Evolutionary conservation across 2,888 invertebrate species (phyloP).

Genomic region (Protophormia terraenovae): DNA sequence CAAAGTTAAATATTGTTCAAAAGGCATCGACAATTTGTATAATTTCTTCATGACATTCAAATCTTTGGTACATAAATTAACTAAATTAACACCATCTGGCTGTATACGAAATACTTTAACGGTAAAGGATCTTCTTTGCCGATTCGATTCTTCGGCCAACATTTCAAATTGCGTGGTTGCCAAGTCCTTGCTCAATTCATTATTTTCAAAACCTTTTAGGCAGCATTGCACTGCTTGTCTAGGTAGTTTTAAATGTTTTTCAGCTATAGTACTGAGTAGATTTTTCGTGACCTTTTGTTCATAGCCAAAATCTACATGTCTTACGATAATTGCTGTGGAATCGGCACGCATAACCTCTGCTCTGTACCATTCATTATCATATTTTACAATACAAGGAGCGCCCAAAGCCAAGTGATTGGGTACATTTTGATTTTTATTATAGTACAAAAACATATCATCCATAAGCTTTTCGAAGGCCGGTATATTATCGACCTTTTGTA

Average conservation of each 20-base stretch:
- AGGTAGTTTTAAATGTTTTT: conserved; percentile 85
- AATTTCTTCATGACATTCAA: conserved; percentile 84
- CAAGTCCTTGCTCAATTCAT: conserved; percentile 75
- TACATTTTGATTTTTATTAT: conserved; percentile 82
- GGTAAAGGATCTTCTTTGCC: conserved; percentile 78
- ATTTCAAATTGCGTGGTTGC: conserved; percentile 84
- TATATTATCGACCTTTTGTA: conserved; percentile 86
- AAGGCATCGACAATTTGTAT: conserved; percentile 81
- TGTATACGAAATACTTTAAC: conserved; percentile 80
- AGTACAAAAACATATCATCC: conserved; percentile 85
- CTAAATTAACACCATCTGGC: conserved; percentile 81
- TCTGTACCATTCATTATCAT: conserved; percentile 93
- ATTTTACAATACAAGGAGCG: conserved; percentile 90
- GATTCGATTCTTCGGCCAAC: conserved; percentile 84
- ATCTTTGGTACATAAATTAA: conserved; percentile 80
- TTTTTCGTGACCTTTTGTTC: conserved; percentile 87
- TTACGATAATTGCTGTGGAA: conserved; percentile 85
- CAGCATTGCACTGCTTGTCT: conserved; percentile 90
- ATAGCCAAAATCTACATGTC: conserved; percentile 98
- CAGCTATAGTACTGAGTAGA: conserved; percentile 85
- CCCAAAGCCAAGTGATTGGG: conserved; percentile 82
- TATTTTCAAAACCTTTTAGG: conserved; percentile 84
- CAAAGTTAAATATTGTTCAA: conserved; percentile 79
- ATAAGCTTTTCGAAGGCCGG: conserved; percentile 85
- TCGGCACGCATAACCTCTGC: conserved; percentile 87